phyloP scores from a whole-genome alignment of 92 coral and sea anemone species.

The Porites rus region DNA sequence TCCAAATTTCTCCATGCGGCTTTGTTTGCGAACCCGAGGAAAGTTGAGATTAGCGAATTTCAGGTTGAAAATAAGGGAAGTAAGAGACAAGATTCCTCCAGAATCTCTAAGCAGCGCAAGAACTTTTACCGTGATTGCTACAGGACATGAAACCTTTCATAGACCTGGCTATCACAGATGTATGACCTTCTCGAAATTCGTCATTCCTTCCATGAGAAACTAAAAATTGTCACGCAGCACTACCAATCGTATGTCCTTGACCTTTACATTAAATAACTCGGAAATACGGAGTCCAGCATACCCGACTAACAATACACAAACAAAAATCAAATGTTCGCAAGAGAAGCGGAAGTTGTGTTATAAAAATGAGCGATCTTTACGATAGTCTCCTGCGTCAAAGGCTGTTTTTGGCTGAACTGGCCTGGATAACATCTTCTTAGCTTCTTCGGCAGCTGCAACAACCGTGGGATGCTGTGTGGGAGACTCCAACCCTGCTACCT shows the following conservation, averaged over 20 bases:
- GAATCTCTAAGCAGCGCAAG: background rate
- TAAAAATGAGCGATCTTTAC: slow-evolving; percentile 40
- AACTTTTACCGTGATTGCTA: slow-evolving; percentile 45
- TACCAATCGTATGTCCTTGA: slow-evolving; percentile 37
- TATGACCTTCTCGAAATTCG: slow-evolving; percentile 62
- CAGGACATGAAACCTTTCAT: slow-evolving; percentile 53
- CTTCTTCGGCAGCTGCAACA: slow-evolving; percentile 57
- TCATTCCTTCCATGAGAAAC: slow-evolving; percentile 9
- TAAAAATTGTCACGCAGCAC: slow-evolving; percentile 38
- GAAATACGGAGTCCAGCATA: slow-evolving; percentile 67
- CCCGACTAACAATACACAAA: slow-evolving; percentile 55
- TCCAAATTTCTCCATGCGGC: no score
- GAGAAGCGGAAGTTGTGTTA: slow-evolving; percentile 18
- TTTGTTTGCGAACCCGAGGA: no score
- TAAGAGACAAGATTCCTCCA: no score
- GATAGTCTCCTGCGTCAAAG: slow-evolving; percentile 47
- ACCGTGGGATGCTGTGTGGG: slow-evolving; percentile 71
- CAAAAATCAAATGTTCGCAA: slow-evolving; percentile 64
- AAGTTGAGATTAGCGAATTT: no score
- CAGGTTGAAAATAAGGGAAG: no score
- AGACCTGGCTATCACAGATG: slow-evolving; percentile 46
- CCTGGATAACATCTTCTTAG: slow-evolving; percentile 46
- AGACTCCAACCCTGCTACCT: slow-evolving; percentile 49
- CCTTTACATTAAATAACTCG: slow-evolving; percentile 46
- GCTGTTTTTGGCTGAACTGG: slow-evolving; percentile 75